Percentiles rank a stretch among this genome's conserved stretches.
Evolutionary conservation across 2,113 vertebrate species (phyloP).

Genomic region (Accipiter cooperii): DNA sequence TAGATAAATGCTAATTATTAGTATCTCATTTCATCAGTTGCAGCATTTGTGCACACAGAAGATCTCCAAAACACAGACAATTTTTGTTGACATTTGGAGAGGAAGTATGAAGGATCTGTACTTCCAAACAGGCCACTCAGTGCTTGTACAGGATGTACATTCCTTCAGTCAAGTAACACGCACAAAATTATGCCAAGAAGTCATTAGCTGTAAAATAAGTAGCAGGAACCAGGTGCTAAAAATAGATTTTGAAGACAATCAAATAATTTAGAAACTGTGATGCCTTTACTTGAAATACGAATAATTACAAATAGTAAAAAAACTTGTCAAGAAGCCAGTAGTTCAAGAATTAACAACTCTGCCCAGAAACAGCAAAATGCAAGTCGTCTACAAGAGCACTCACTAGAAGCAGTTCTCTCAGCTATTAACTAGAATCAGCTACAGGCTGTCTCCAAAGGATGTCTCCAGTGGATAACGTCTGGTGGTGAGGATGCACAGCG

Average conservation of each 20-base stretch:
- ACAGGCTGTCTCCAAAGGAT: neutral
- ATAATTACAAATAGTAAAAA: slow-evolving; percentile 5
- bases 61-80: neutral
- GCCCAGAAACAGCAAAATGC: neutral
- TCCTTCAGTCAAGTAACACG: neutral
- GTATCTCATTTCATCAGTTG: neutral
- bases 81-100: neutral
- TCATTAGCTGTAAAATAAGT: slow-evolving; percentile 12
- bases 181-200: slow-evolving; percentile 7
- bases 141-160: neutral
- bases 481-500: neutral
- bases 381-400: neutral
- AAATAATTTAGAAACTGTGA: neutral
- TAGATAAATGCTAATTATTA: neutral
- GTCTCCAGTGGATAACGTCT: neutral
- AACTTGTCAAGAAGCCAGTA: neutral
- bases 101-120: neutral
- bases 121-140: accelerated
- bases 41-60: neutral
- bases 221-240: neutral
- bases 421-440: neutral
- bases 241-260: slow-evolving; percentile 18
- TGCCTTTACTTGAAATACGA: neutral
- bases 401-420: neutral
- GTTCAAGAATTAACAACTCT: neutral